Conservation (phyloP, 2,888 invertebrate genomes). For the Dicranocentrus wangi region DNA sequence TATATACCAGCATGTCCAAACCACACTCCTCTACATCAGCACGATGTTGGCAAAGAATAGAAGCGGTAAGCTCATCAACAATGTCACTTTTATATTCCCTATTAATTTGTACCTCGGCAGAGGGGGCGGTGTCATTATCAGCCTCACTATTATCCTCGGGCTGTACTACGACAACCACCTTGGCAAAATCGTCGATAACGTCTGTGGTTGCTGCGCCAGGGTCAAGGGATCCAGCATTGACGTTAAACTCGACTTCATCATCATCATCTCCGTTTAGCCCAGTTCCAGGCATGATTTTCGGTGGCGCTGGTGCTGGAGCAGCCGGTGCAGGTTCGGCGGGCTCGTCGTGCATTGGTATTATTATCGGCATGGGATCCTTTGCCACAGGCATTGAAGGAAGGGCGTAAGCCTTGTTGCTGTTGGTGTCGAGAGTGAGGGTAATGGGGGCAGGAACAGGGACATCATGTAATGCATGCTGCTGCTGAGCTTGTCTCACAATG, state of each 20-base stretch:
- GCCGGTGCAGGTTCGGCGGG: too few species aligned
- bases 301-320: background rate
- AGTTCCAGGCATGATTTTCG: conserved; percentile 58
- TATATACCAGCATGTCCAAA: conserved; percentile 63
- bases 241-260: conserved; percentile 65
- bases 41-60: conserved; percentile 62
- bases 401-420: conserved; percentile 12
- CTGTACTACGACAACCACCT: conserved; percentile 63
- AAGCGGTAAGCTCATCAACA: conserved; percentile 61
- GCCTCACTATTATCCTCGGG: conserved; percentile 56
- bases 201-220: conserved; percentile 59
- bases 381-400: conserved; percentile 25
- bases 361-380: conserved; percentile 27
- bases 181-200: conserved; percentile 67
- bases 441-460: conserved; percentile 32
- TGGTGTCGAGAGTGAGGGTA: conserved; percentile 39
- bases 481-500: conserved; percentile 71
- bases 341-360: conserved; percentile 46
- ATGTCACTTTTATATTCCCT: conserved; percentile 60
- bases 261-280: conserved; percentile 66
- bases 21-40: conserved; percentile 66
- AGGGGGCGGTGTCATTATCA: conserved; percentile 71
- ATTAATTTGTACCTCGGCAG: conserved; percentile 69
- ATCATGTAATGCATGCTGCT: conserved; percentile 65
- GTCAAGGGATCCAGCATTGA: conserved; percentile 47